Conservation (phyloP, 2,113 vertebrate species). For the Indicator indicator region DNA sequence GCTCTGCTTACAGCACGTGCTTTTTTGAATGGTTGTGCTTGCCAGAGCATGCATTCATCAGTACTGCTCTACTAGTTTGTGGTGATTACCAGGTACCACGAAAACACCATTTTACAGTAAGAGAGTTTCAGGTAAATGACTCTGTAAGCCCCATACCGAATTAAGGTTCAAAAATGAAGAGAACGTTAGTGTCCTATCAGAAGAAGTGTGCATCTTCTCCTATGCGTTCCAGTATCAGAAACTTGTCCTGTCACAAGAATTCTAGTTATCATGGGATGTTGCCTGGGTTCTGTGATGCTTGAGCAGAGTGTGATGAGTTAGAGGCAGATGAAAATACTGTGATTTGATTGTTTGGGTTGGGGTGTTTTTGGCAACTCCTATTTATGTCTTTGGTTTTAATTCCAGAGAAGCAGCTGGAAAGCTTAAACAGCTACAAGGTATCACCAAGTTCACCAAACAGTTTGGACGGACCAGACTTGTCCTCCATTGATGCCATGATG, state of each 20-base stretch:
- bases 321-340: neutral
- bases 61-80: neutral
- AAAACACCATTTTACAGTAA: neutral
- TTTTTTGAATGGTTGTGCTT: neutral
- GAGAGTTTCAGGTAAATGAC: neutral
- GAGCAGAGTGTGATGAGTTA: neutral
- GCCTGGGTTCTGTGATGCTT: neutral
- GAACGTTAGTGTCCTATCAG: neutral
- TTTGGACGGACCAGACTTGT: constrained; percentile 83
- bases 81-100: neutral
- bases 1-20: neutral
- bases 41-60: neutral
- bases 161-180: neutral
- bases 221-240: neutral
- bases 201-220: neutral
- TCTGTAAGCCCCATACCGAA: neutral
- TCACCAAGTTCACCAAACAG: constrained; percentile 67
- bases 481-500: constrained; percentile 91
- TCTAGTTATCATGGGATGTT: neutral
- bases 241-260: neutral
- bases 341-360: neutral
- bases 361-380: neutral
- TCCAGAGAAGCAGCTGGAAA: constrained; percentile 70
- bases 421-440: constrained; percentile 66
- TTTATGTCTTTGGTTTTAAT: constrained; percentile 46